Base-by-base conservation (phyloP, 1,140 invertebrate species). In the Microplitis mediator region DNA sequence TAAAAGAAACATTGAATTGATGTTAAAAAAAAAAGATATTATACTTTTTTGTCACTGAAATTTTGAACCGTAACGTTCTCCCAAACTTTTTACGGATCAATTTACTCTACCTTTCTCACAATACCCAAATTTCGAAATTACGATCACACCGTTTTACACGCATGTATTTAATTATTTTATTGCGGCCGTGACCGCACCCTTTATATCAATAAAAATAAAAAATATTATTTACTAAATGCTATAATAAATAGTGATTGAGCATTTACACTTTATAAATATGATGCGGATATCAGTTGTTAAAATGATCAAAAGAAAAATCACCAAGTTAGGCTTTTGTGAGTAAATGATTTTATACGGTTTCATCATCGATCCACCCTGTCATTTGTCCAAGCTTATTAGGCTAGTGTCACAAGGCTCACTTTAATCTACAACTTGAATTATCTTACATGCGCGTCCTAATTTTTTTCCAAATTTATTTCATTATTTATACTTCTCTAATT, bases 101-200 rank as follows among this genome's bases (percentile, higher is more conserved):
- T 58, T 16, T 4, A 31, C 39, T 50, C 8, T 52, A 62, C 34
- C 8, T 23, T 31, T 52, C 65, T 85, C 81, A 86, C 79, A 86
- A 75, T n/a, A 86, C 74, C 85, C 85, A 86, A 78, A 86, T 86
- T 75, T 86, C 84, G 61, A 85, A 86, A 78, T 85, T 85, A 62
- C 85, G 81, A 73, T 86, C 77, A 60, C 76, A 83, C 76, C 85
- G 80, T 81, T 82, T 83, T 71, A 86, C 76, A 73, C 79, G 79
- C 85, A 86, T 86, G 79, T 79, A 79, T 11, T 45, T 76, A 16
- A 45, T 11, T 13, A 6, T 54, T 3, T 36, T 52, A 14, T 58
- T 50, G 23, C 63, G 69, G 45, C 11, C 13, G n/a, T n/a, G 35
- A 39, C 56, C 58, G 65, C 69, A 11, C 39, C 39, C 23, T 45